Conservation (phyloP, 2,113 vertebrate species). For the Morphnarchus princeps region DNA sequence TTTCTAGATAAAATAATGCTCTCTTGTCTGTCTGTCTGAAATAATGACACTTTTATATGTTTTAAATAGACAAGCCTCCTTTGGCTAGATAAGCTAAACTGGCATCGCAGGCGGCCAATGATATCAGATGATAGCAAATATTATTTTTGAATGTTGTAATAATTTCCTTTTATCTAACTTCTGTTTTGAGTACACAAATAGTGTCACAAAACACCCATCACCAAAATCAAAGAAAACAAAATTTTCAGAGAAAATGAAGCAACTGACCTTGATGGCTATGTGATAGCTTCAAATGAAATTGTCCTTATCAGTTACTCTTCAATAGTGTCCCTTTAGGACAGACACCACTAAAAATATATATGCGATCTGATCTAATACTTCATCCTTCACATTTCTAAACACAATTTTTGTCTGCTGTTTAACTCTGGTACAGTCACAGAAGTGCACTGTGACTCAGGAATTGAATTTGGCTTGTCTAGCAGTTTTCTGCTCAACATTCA, state of each 20-base stretch:
- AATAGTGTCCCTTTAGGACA: neutral
- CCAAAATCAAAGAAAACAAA: neutral
- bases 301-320: neutral
- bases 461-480: neutral
- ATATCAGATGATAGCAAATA: neutral
- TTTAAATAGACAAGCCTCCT: neutral
- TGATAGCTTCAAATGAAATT: neutral
- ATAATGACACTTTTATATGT: neutral
- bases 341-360: neutral
- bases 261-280: neutral
- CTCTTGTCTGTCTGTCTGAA: neutral
- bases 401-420: neutral
- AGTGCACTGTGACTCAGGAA: neutral
- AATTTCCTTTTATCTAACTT: neutral
- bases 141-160: neutral
- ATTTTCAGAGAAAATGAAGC: neutral
- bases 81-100: neutral
- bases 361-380: neutral
- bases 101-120: neutral
- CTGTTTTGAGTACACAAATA: neutral
- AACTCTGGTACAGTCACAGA: neutral
- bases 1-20: neutral
- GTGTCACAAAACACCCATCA: neutral
- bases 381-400: neutral
- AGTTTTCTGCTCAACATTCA: neutral